phyloP scores from a whole-genome alignment of 2,797 vertebrate species.

The Gymnodraco acuticeps region DNA sequence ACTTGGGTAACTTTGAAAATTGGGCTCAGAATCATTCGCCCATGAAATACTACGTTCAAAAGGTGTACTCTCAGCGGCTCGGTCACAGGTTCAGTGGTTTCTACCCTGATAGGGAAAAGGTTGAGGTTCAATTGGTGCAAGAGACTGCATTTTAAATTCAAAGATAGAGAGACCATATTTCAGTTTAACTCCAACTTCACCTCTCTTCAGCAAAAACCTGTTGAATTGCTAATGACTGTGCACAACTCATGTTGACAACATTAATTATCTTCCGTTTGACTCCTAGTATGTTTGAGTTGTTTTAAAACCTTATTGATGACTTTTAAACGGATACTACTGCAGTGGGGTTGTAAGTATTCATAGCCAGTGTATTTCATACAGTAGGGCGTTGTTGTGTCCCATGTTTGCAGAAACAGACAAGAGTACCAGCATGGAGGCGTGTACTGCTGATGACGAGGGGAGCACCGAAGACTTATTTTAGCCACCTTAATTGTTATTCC shows the following conservation, averaged over 20 bases:
- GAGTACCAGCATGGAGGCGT: too few relatives aligned
- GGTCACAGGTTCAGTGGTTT: constrained; percentile 34
- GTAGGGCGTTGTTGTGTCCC: too few relatives aligned
- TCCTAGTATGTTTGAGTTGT: background rate
- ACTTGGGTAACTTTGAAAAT: constrained; percentile 48
- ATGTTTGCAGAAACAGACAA: too few relatives aligned
- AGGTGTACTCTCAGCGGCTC: constrained; percentile 21
- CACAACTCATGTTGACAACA: background rate
- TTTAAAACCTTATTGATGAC: background rate
- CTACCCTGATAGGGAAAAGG: constrained; percentile 30
- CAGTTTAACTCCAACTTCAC: constrained; percentile 5
- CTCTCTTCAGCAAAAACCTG: background rate
- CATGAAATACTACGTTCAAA: constrained; percentile 32
- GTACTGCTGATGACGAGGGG: too few relatives aligned
- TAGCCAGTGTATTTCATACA: too few relatives aligned
- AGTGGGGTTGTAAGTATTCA: too few relatives aligned
- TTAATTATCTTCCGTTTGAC: too few relatives aligned
- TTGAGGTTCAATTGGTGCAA: constrained; percentile 26
- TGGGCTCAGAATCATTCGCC: constrained; percentile 32
- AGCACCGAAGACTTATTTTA: too few relatives aligned
- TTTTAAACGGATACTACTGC: background rate
- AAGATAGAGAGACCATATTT: constrained; percentile 8
- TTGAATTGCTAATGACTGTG: background rate
- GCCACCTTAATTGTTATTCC: too few relatives aligned
- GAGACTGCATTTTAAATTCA: background rate